phyloP scores from a whole-genome alignment of 1,140 invertebrate genomes.

The Delia radicum region DNA sequence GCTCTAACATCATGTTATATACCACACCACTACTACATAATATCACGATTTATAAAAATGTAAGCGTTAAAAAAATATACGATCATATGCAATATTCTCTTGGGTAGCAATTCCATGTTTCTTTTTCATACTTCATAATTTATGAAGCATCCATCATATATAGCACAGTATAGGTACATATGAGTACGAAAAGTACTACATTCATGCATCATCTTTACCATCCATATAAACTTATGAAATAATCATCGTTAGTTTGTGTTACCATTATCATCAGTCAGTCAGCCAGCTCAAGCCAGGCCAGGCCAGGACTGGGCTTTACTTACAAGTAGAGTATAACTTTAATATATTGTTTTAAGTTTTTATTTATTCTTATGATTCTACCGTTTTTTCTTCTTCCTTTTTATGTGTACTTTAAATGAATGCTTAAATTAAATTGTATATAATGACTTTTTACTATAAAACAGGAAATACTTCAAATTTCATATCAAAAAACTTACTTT shows the following conservation, averaged over 20 bases:
- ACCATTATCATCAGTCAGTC: slow-evolving; percentile 8
- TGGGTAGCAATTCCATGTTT: slow-evolving; percentile 12
- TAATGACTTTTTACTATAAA: background rate
- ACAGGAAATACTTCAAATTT: slow-evolving; percentile 22
- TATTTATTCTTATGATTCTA: background rate
- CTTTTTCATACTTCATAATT: slow-evolving; percentile 24
- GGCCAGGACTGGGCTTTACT: background rate
- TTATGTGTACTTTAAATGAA: background rate
- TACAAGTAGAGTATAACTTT: background rate
- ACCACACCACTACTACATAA: background rate
- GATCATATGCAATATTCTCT: background rate
- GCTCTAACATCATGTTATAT: background rate
- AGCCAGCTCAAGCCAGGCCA: background rate
- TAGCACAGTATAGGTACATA: background rate
- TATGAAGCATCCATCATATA: slow-evolving; percentile 19
- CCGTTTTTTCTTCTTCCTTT: background rate
- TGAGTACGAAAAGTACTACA: background rate
- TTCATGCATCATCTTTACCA: background rate
- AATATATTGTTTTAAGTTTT: background rate
- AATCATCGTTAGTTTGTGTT: slow-evolving; percentile 14
- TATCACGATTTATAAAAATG: slow-evolving; percentile 16
- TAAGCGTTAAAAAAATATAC: background rate
- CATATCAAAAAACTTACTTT: background rate
- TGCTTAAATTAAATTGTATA: background rate
- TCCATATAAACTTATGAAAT: slow-evolving; percentile 9